Percentiles rank a stretch among this genome's conserved stretches.
Conservation (phyloP, 2,888 invertebrate genomes). For the Pardosa pseudoannulata region DNA sequence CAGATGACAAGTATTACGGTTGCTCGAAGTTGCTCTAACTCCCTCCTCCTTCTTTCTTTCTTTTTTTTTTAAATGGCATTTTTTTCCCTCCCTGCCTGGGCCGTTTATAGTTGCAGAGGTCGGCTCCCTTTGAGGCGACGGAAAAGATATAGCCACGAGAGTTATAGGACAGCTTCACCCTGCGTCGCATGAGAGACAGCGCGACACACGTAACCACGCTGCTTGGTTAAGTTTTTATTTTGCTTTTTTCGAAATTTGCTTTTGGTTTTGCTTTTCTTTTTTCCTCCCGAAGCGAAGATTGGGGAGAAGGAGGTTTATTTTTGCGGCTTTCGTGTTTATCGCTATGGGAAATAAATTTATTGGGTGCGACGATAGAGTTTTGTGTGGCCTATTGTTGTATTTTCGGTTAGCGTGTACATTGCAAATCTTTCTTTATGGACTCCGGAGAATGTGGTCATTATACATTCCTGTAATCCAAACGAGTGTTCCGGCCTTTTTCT, state of each 20-base stretch:
- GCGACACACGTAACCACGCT: conserved; percentile 22
- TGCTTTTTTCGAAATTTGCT: conserved; percentile 18
- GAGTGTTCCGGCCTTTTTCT: too few relatives aligned
- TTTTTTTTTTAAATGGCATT: conserved; percentile 21
- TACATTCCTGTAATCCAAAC: too few relatives aligned
- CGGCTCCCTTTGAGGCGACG: conserved; percentile 45
- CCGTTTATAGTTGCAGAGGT: conserved; percentile 40
- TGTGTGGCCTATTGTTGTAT: conserved; percentile 14
- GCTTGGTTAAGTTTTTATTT: too few relatives aligned
- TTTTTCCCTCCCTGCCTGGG: background rate
- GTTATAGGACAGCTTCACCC: conserved; percentile 52
- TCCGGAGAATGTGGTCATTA: background rate
- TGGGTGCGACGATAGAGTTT: background rate
- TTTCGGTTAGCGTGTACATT: background rate
- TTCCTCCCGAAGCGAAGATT: too few relatives aligned
- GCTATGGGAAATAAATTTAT: conserved; percentile 16
- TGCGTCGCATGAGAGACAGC: conserved; percentile 30
- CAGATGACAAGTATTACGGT: conserved; percentile 67
- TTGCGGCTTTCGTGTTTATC: conserved; percentile 40
- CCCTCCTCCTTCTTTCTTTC: background rate
- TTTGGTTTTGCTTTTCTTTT: too few relatives aligned
- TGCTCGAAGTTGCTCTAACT: conserved; percentile 26
- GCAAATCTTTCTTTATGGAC: background rate
- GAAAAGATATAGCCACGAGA: conserved; percentile 46
- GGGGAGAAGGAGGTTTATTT: conserved; percentile 53